Base-by-base conservation (phyloP, 1,140 invertebrate species). In the Aplysia californica region DNA sequence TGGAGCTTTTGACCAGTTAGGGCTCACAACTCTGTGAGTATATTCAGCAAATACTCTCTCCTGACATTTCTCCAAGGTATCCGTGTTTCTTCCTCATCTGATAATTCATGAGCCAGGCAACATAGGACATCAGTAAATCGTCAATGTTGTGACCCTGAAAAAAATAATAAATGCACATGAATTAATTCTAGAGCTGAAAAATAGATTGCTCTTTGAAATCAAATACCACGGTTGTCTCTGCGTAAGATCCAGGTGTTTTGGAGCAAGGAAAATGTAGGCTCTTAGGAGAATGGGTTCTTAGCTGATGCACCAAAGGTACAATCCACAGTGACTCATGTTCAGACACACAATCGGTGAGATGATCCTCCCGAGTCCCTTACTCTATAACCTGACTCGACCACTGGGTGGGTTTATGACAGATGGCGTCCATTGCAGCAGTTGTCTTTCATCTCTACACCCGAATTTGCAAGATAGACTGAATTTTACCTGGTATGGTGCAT, bases 131-230 rank as follows among this genome's bases (percentile, higher is more conserved):
- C 15, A 87, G 75, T 2, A 86, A 75, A 64, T 87, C 86, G 66
- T 87, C 86, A 76, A 87, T 82, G 35, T 86, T 86, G 77, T 87
- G 85, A 21, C 85, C 85, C 86, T 87, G 75, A 18, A 81, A 36
- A 72, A 29, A 71, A 2, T 77, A 55, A 38, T 10, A 21, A 29
- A 29, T 21, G 44, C n/a, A 10, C 10, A 50, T 50, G 44, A n/a
- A n/a, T n/a, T n/a, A n/a, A n/a, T n/a, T n/a, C n/a, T n/a, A n/a
- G n/a, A n/a, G n/a, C n/a, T 50, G n/a, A 50, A 50, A n/a, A 50
- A 50, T 50, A 50, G 18, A 20, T 50, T 5, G 20, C 31, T 10
- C 6, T 70, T 18, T 20, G 10, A 55, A 50, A 20, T 26, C 5
- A 20, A 55, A 26, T 10, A 33, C 23, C 23, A 55, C 5, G 10